phyloP scores from a whole-genome alignment of 2,797 vertebrate genomes.

The Myoxocephalus aenaeus region DNA sequence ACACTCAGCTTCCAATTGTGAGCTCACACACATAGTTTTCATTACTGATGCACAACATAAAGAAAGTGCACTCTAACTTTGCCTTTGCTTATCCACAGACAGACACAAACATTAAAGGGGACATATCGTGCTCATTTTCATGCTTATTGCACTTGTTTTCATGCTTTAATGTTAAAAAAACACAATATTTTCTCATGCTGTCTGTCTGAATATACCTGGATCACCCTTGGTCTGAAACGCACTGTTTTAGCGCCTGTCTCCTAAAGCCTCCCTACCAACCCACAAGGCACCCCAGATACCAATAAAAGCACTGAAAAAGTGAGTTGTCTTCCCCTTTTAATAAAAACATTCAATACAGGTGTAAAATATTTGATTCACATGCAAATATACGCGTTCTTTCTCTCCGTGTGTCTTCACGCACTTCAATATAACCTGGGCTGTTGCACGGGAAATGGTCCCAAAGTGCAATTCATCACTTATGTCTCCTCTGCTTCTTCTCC shows the following conservation, averaged over 20 bases:
- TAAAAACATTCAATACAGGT: background rate
- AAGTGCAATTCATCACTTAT: conserved; percentile 70
- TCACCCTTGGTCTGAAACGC: too few species aligned
- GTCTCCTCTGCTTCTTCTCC: conserved; percentile 50
- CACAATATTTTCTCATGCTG: too few species aligned
- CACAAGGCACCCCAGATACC: background rate
- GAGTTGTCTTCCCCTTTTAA: background rate
- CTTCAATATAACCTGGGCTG: conserved; percentile 44
- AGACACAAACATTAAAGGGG: background rate
- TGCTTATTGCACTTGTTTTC: too few species aligned
- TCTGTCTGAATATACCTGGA: too few species aligned
- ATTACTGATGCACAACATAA: background rate
- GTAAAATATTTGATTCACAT: background rate
- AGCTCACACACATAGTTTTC: background rate
- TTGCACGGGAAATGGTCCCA: conserved; percentile 42
- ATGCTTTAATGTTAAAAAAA: too few species aligned
- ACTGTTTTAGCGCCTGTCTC: background rate
- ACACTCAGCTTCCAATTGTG: background rate
- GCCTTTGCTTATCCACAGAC: background rate
- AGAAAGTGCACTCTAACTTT: background rate
- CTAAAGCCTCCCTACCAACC: too few species aligned
- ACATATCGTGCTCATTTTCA: background rate
- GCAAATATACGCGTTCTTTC: background rate
- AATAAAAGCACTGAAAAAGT: background rate
- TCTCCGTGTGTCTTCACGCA: background rate